Evolutionary conservation across 2,888 invertebrate genomes (phyloP), one percentile per base, ranked within the genome.

Genomic region (Glaucopsyche alexis): DNA sequence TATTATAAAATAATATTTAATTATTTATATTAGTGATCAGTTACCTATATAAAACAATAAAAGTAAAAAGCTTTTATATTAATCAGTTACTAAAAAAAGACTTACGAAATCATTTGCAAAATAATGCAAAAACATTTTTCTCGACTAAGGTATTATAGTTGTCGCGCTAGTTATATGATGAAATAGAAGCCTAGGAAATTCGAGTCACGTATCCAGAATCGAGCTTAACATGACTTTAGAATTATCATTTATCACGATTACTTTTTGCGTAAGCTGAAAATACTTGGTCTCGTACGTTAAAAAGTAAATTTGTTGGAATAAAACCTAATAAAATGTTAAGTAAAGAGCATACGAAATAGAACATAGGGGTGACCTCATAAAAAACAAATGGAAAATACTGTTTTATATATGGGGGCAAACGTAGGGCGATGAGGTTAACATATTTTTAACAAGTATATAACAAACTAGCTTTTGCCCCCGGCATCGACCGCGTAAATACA

Each of bases 201-300:
- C 69, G 19, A 47, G 69, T 69, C 69, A 69, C 69, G 69, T 69
- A 13, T 7, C 29, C 47, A 69, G 69, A 49, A 49, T 13, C 49
- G 69, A 45, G 47, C 47, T 19, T 47, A 49, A 69, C 69, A 69
- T 69, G 69, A 29, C 47, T 69, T 69, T 69, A 69, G 45, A 69
- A 69, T 69, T 69, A 69, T 47, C 69, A 69, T 69, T 69, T 69
- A 38, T 69, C 69, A 69, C 69, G 29, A 69, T 49, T 69, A 49
- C 67, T 49, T 69, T 49, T 67, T 45, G 16, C 67, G 67, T 67
- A 29, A 49, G 49, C 47, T 69, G 14, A 69, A 47, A 69, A 29
- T 49, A 49, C 47, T 47, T 11, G 11, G 45, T 47, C 66, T 45
- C 67, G 16, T 69, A 19, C 29, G 11, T 29, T 42, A 38, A 60